Percentiles rank a stretch among this genome's conserved stretches.
These are phyloP conservation scores for Luperina testacea DNA, from an alignment of 2,888 invertebrate genomes.

Conservation along the genomic window DNA sequence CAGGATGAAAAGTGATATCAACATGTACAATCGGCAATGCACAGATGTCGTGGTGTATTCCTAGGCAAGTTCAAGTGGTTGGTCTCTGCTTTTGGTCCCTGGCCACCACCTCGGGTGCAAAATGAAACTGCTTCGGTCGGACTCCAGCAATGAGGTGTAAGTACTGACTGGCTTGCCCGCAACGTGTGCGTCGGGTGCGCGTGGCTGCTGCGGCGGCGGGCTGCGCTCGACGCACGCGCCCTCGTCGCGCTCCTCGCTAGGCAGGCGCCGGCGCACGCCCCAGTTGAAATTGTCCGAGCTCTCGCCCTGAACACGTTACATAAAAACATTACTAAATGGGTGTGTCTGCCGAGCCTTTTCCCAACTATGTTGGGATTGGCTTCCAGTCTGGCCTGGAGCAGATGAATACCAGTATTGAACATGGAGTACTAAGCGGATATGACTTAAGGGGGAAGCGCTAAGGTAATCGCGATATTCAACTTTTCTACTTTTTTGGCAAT, in stretches of 20 bases:
- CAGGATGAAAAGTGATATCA: too few species aligned
- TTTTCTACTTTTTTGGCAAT: not conserved
- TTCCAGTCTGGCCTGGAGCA: too few species aligned
- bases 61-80: not conserved
- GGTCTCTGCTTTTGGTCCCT: not conserved
- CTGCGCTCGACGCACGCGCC: slow-evolving; percentile 74
- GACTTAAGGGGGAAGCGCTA: not conserved
- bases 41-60: not conserved
- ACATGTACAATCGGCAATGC: not conserved
- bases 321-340: not conserved
- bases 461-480: not conserved
- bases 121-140: not conserved
- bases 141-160: not conserved
- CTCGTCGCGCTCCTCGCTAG: slow-evolving; percentile 92
- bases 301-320: slow-evolving; percentile 92
- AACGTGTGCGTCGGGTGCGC: slow-evolving; percentile 68
- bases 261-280: slow-evolving; percentile 96
- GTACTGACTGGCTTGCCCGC: slow-evolving; percentile 74
- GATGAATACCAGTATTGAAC: not conserved
- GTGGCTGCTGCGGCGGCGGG: slow-evolving; percentile 76
- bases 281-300: slow-evolving; percentile 99
- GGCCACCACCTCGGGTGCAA: not conserved
- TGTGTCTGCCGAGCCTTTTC: not conserved
- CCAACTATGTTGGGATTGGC: too few species aligned
- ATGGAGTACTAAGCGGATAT: not conserved